Conservation (phyloP, 1,140 invertebrate genomes). For the Neodiprion lecontei region DNA sequence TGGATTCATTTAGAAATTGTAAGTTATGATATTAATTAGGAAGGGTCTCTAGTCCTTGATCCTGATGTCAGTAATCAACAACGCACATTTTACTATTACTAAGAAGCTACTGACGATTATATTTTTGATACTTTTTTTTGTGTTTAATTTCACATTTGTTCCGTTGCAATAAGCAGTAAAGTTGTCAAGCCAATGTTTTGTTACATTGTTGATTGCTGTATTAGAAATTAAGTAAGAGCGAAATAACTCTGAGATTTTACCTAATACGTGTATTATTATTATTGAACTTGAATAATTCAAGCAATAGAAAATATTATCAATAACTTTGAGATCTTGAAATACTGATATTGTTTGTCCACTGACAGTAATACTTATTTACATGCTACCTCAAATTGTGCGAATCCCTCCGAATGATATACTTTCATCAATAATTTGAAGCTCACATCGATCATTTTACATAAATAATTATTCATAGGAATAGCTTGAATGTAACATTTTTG, state of each 20-base stretch:
- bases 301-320: slow-evolving; percentile 14
- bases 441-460: slow-evolving; percentile 41
- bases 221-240: not conserved
- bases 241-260: too few relatives aligned
- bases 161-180: too few relatives aligned
- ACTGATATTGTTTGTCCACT: slow-evolving; percentile 12
- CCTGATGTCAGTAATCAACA: slow-evolving; percentile 2
- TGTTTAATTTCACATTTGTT: not conserved
- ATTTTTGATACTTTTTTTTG: too few relatives aligned
- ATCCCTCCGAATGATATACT: not conserved
- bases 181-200: not conserved
- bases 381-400: not conserved
- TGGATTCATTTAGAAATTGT: not conserved
- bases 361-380: slow-evolving; percentile 12
- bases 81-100: not conserved
- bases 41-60: not conserved
- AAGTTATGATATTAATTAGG: not conserved
- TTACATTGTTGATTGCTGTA: not conserved
- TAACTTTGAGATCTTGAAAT: slow-evolving; percentile 5
- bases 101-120: too few relatives aligned
- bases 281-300: not conserved
- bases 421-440: slow-evolving; percentile 37
- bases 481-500: not conserved
- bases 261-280: not conserved
- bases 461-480: slow-evolving; percentile 41